Percentiles rank a stretch among this genome's conserved stretches.
phyloP scores from a whole-genome alignment of 2,888 invertebrate species.

The Harpalus rubripes region DNA sequence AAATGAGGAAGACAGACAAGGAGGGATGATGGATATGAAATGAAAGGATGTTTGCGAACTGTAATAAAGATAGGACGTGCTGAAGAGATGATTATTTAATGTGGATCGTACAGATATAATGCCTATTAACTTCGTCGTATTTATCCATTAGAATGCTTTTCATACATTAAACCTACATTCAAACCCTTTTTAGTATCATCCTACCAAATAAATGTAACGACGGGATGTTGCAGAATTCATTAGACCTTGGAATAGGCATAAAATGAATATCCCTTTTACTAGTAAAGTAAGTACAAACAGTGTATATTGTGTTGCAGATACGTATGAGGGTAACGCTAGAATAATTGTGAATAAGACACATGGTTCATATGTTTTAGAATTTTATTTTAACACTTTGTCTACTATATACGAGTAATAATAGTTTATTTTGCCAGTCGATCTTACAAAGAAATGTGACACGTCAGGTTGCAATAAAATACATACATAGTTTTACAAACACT shows the following conservation, averaged over 20 bases:
- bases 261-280: background rate
- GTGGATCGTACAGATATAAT: background rate
- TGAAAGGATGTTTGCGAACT: conserved; percentile 38
- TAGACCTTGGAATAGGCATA: background rate
- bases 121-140: background rate
- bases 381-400: no score
- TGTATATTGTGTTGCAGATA: no score
- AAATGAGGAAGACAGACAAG: background rate
- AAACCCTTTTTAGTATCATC: background rate
- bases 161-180: background rate
- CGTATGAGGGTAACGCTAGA: no score
- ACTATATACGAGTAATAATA: no score
- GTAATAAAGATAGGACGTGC: conserved; percentile 36
- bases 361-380: no score
- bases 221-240: background rate
- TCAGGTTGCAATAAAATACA: no score
- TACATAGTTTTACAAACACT: no score
- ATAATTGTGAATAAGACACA: no score
- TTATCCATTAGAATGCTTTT: conserved; percentile 2
- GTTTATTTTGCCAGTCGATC: no score
- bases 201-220: background rate
- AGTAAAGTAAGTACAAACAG: no score
- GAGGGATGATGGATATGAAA: conserved; percentile 19
- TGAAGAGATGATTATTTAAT: conserved; percentile 7
- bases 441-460: no score